Conservation (phyloP, 1,140 invertebrate species). For the Drosophila pachea region DNA sequence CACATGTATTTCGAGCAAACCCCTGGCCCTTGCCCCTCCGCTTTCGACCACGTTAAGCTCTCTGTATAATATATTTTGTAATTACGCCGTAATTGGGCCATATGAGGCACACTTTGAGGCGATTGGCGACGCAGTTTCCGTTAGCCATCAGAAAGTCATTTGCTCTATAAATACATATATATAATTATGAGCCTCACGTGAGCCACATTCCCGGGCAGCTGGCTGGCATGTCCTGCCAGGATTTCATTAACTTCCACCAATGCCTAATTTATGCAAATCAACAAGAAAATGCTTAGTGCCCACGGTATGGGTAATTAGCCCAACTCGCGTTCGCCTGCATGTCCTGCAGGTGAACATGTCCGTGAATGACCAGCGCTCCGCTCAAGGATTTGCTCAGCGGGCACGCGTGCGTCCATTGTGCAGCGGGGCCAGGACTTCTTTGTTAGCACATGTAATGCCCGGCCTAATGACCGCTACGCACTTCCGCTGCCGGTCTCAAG, state of each 20-base stretch:
- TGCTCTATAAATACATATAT: conserved; percentile 11
- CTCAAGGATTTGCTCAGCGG: conserved; percentile 22
- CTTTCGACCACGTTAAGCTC: too few species aligned
- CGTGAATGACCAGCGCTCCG: conserved; percentile 47
- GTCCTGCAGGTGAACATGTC: conserved; percentile 43
- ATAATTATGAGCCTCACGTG: conserved; percentile 16
- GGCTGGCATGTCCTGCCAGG: conserved; percentile 30
- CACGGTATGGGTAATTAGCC: conserved; percentile 47
- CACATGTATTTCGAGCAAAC: too few species aligned
- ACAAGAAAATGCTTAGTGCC: conserved; percentile 25
- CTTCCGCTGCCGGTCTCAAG: conserved; percentile 55
- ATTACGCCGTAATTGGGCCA: neutral
- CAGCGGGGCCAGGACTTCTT: neutral
- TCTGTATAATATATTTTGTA: too few species aligned
- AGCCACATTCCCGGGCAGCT: conserved; percentile 12
- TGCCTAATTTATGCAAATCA: conserved; percentile 59
- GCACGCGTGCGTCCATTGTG: conserved; percentile 27
- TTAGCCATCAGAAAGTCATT: conserved; percentile 42
- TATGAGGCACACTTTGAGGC: conserved; percentile 28
- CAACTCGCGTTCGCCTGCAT: conserved; percentile 9
- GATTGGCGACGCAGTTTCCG: conserved; percentile 38
- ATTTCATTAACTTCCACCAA: conserved; percentile 42
- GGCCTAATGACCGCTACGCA: conserved; percentile 68
- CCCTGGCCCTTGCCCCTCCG: too few species aligned
- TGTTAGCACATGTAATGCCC: conserved; percentile 44